phyloP scores from a whole-genome alignment of 2,797 vertebrate species.

The Botia almorhae region DNA sequence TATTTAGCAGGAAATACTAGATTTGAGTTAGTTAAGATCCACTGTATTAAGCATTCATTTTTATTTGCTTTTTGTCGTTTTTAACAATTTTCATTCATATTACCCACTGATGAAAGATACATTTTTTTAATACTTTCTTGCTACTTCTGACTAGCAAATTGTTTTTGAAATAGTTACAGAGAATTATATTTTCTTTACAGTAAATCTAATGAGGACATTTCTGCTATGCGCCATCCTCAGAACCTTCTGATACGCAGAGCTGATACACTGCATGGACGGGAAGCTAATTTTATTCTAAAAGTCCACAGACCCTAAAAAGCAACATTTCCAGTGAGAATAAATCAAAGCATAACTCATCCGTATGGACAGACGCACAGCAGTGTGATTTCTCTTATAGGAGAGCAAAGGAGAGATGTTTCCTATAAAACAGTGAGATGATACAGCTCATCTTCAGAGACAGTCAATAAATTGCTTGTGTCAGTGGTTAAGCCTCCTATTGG shows the following conservation, averaged over 20 bases:
- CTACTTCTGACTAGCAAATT: too few species aligned
- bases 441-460: conserved; percentile 46
- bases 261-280: not conserved
- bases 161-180: too few species aligned
- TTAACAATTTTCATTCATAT: too few species aligned
- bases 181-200: too few species aligned
- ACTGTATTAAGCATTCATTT: too few species aligned
- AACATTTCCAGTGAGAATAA: conserved; percentile 1
- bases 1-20: too few species aligned
- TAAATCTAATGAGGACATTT: too few species aligned
- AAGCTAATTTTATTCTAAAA: not conserved
- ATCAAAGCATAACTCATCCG: conserved; percentile 36
- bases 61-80: too few species aligned
- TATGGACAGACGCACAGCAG: conserved; percentile 22
- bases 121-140: too few species aligned
- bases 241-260: not conserved
- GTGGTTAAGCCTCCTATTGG: conserved; percentile 50
- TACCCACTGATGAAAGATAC: too few species aligned
- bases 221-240: not conserved
- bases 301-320: not conserved
- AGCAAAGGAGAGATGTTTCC: conserved; percentile 7
- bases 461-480: conserved; percentile 42
- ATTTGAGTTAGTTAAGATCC: too few species aligned
- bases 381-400: conserved; percentile 27
- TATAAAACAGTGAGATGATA: conserved; percentile 37